A percentile compares a stretch with the other conserved stretches of the same genome.
Evolutionary conservation across 37 sponge, comb jelly and placozoan genomes (phyloP).

Genomic region (Agelas oroides): DNA sequence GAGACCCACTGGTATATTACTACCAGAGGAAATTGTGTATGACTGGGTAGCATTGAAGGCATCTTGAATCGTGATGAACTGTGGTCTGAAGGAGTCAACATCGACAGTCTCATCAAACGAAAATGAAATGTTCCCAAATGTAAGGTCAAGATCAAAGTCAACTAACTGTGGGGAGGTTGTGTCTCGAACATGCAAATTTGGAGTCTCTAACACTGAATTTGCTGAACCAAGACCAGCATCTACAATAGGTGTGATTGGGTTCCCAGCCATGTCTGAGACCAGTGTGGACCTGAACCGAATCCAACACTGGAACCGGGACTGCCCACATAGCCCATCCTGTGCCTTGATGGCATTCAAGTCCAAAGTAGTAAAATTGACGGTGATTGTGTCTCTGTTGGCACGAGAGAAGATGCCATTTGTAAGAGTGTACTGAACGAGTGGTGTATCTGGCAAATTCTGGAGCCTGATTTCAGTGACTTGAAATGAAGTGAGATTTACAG

Average conservation of each 20-base stretch:
- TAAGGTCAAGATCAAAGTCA: slow-evolving; percentile 69
- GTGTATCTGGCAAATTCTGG: slow-evolving; percentile 17
- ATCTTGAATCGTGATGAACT: slow-evolving; percentile 62
- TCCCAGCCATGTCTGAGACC: slow-evolving; percentile 82
- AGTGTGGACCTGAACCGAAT: slow-evolving; percentile 59
- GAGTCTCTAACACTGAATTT: slow-evolving; percentile 1
- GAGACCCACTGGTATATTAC: slow-evolving; percentile 15
- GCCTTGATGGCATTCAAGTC: slow-evolving; percentile 86
- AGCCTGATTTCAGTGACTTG: slow-evolving; percentile 36
- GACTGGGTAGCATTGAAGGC: slow-evolving; percentile 55
- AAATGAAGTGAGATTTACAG: slow-evolving; percentile 66
- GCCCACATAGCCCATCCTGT: slow-evolving; percentile 51
- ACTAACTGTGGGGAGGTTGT: slow-evolving; percentile 69
- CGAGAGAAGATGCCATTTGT: slow-evolving; percentile 39
- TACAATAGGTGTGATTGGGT: slow-evolving; percentile 41
- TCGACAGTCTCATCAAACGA: slow-evolving; percentile 88
- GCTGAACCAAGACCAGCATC: slow-evolving; percentile 16
- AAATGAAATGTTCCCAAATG: slow-evolving; percentile 53
- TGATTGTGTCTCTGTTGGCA: slow-evolving; percentile 66
- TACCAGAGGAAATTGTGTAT: slow-evolving; percentile 53
- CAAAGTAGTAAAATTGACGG: slow-evolving; percentile 48
- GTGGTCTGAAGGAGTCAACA: slow-evolving; percentile 51
- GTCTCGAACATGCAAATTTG: slow-evolving; percentile 55
- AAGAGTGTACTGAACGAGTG: slow-evolving; percentile 15
- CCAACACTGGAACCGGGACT: slow-evolving; percentile 53